Percentiles rank a stretch among this genome's conserved stretches.
Conservation (phyloP, 2,113 vertebrate genomes). For the Stercorarius parasiticus region DNA sequence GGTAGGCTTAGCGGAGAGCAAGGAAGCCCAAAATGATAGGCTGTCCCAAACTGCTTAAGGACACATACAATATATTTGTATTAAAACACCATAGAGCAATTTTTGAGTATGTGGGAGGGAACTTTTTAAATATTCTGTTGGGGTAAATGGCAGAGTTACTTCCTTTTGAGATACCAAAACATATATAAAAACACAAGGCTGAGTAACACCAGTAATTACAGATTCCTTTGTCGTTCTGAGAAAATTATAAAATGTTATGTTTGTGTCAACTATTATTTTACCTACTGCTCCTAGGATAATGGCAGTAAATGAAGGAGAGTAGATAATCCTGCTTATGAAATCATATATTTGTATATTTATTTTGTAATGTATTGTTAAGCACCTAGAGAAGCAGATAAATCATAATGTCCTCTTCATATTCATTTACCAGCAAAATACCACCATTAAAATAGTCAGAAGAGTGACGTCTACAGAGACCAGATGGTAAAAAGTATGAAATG, state of each 20-base stretch:
- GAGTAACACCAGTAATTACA: neutral
- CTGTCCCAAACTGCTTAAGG: neutral
- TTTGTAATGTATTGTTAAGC: neutral
- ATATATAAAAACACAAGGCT: neutral
- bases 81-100: accelerated
- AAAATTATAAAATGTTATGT: neutral
- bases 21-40: neutral
- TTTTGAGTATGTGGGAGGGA: neutral
- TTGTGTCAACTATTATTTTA: neutral
- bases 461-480: neutral
- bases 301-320: neutral
- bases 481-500: neutral
- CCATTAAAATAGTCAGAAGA: neutral
- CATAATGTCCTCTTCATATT: neutral
- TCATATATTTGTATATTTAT: neutral
- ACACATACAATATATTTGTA: neutral
- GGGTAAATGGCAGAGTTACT: neutral
- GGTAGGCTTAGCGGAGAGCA: neutral
- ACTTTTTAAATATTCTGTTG: neutral
- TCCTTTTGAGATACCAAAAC: neutral
- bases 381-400: neutral
- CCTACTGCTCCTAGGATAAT: neutral
- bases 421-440: neutral
- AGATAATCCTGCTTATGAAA: neutral
- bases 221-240: neutral